Evolutionary conservation across 2,888 invertebrate genomes (phyloP), one percentile per base, ranked within the genome.

Genomic region (Rotaria sp.): DNA sequence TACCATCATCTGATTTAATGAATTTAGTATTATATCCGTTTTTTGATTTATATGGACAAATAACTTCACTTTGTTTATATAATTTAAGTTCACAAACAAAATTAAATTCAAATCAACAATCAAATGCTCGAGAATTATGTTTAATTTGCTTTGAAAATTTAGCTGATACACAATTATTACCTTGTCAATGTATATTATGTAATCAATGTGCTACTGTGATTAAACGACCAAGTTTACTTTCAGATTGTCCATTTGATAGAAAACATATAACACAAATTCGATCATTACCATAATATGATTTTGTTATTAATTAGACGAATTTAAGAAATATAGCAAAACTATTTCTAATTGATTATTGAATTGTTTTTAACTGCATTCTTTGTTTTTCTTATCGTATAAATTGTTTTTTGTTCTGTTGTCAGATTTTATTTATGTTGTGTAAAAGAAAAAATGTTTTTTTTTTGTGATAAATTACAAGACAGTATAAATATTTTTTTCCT

Each of bases 211-310:
- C 41, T 26, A 10, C 26, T 38, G 11, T 45, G 38, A 45, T 75
- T 26, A 75, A 75, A 75, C 38, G 45, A 15, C 75, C 75, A 41
- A 75, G 41, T 38, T 45, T 75, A 38, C 38, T 75, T 26, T 75
- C 75, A 4, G 75, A 75, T 75, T 75, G 75, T 45, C 75, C 75
- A 75, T 75, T 75, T 75, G 75, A 75, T 41, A 21, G 75, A 30
- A 75, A 75, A 75, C 45, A 38, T 24, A 75, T 75, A 8, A 26
- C 67, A n/a, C 67, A 67, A 35, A 67, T 67, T 35, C 67, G 30
- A 18, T 13, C 67, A 15, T n/a, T 67, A 30, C 5, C 30, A 30
- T 67, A 7, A 67, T 35, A 5, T 67, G 30, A 67, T 35, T 35
- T 67, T 13, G 10, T 59, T 26, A 2, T 15, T 15, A 15, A 50